These are phyloP conservation scores for Branchinecta lynchi DNA, from an alignment of 1,140 invertebrate species.

Conservation along the genomic window DNA sequence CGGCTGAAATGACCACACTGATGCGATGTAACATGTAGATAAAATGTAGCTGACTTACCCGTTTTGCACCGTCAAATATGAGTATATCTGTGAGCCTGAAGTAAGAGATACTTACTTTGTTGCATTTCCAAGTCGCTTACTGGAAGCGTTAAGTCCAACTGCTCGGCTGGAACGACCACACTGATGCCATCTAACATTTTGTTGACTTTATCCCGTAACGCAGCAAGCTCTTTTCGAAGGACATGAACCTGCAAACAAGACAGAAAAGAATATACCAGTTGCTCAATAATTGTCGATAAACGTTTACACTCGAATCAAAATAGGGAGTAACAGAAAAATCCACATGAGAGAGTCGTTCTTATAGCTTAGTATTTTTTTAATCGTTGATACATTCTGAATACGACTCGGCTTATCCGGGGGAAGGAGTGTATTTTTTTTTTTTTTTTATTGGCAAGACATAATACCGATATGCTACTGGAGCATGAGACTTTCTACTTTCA, in stretches of 20 bases:
- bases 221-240: background rate
- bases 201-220: background rate
- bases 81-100: too few relatives aligned
- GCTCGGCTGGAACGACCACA: background rate
- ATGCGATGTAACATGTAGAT: background rate
- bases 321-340: too few relatives aligned
- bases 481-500: too few relatives aligned
- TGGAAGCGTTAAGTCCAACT: background rate
- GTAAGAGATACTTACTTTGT: background rate
- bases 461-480: too few relatives aligned
- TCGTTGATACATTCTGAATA: too few relatives aligned
- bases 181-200: background rate
- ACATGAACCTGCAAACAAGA: background rate
- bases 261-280: background rate
- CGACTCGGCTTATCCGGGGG: too few relatives aligned
- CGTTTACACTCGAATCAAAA: background rate
- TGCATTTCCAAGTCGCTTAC: background rate
- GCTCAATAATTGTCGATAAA: constrained; percentile 4
- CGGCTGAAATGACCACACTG: background rate
- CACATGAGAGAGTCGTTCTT: too few relatives aligned
- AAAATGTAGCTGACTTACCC: too few relatives aligned
- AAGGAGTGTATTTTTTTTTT: too few relatives aligned
- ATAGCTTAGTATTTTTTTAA: too few relatives aligned
- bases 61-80: too few relatives aligned
- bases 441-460: too few relatives aligned